Conservation (phyloP, 2,797 vertebrate species). For the Lemur catta region DNA sequence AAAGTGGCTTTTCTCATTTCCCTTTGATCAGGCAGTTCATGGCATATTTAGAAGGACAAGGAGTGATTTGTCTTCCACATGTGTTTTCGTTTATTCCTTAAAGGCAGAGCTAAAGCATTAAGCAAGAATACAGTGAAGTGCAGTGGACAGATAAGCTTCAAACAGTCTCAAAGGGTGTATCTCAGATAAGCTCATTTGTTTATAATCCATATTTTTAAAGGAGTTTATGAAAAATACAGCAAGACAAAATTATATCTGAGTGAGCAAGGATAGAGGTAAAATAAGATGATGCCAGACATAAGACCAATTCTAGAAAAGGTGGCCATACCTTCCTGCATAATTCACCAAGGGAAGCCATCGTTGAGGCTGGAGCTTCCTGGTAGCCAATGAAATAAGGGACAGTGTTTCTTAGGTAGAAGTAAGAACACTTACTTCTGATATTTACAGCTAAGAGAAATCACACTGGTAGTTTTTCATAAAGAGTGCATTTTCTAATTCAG, state of each 20-base stretch:
- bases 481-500: not conserved
- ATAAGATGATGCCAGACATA: not conserved
- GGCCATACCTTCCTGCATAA: not conserved
- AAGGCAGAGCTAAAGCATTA: conserved; percentile 50
- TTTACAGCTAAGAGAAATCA: not conserved
- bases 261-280: not conserved
- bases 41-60: conserved; percentile 74
- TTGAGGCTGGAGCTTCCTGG: not conserved
- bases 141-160: conserved; percentile 30
- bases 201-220: not conserved
- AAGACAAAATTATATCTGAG: not conserved
- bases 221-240: not conserved
- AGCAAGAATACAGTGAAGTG: not conserved
- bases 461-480: not conserved
- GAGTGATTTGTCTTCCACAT: conserved; percentile 74
- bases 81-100: conserved; percentile 72
- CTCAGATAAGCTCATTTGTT: not conserved
- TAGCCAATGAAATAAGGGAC: not conserved
- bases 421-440: too few relatives aligned
- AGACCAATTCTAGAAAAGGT: not conserved
- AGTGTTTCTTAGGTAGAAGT: not conserved
- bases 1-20: conserved; percentile 67
- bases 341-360: not conserved
- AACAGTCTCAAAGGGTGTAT: not conserved
- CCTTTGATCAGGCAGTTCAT: conserved; percentile 75